Evolutionary conservation across 2,888 invertebrate genomes (phyloP).

Genomic region (Ethmia dodecea): DNA sequence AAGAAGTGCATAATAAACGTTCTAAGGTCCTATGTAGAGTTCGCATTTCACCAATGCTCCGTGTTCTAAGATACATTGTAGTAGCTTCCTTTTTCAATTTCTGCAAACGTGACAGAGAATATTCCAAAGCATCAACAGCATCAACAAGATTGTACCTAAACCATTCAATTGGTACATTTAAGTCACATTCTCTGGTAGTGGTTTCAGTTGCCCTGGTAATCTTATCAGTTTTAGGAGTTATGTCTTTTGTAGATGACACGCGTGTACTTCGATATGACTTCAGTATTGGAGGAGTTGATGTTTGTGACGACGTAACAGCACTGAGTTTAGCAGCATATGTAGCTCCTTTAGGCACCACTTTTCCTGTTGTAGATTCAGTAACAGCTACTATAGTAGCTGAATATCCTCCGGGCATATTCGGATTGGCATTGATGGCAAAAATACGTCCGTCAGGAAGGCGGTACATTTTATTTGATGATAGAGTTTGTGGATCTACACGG

Average conservation of each 20-base stretch:
- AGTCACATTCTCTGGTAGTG: constrained; percentile 38
- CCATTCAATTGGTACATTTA: constrained; percentile 74
- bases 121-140: constrained; percentile 75
- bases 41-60: constrained; percentile 68
- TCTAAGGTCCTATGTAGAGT: constrained; percentile 74
- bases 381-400: constrained; percentile 72
- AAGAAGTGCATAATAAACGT: constrained; percentile 71
- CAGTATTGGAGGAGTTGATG: constrained; percentile 21
- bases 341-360: constrained; percentile 40
- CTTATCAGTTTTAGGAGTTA: constrained; percentile 22
- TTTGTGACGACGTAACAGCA: constrained; percentile 28
- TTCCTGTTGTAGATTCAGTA: constrained; percentile 39
- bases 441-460: constrained; percentile 69
- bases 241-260: constrained; percentile 17
- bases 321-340: constrained; percentile 61
- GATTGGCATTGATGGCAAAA: constrained; percentile 69
- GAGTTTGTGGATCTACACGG: constrained; percentile 68
- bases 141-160: constrained; percentile 77
- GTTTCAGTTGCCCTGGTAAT: constrained; percentile 19
- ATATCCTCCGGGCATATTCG: constrained; percentile 71
- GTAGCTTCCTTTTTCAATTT: constrained; percentile 69
- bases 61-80: constrained; percentile 59
- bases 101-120: constrained; percentile 69
- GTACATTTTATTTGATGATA: constrained; percentile 73
- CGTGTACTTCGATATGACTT: constrained; percentile 8